phyloP scores from a whole-genome alignment of 2,113 vertebrate genomes.

The Ranitomeya imitator region DNA sequence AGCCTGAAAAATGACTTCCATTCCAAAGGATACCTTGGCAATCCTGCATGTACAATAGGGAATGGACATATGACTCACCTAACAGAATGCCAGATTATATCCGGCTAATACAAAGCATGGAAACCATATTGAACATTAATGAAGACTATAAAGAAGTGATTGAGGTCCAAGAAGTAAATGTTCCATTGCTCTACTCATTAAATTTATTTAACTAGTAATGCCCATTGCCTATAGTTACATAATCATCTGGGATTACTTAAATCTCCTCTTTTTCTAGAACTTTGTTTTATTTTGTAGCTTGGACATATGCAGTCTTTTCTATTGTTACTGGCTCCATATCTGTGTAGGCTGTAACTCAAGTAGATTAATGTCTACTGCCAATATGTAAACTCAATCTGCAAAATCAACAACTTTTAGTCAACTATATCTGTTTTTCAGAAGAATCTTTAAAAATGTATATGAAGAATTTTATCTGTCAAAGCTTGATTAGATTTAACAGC shows the following conservation, averaged over 20 bases:
- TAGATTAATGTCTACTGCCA: background rate
- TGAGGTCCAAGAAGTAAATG: background rate
- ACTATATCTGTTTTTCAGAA: background rate
- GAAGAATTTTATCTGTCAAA: too few relatives aligned
- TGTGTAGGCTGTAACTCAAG: background rate
- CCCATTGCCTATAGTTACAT: background rate
- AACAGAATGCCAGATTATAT: conserved; percentile 33
- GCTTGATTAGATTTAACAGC: too few relatives aligned
- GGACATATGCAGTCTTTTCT: background rate
- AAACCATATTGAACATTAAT: conserved; percentile 1
- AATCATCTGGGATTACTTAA: background rate
- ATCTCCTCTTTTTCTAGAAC: background rate
- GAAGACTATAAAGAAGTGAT: background rate
- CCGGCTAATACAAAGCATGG: background rate
- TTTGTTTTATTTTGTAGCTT: background rate
- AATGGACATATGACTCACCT: conserved; percentile 1
- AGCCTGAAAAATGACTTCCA: background rate
- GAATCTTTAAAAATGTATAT: too few relatives aligned
- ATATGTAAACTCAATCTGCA: background rate
- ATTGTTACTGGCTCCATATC: background rate
- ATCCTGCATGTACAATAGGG: conserved; percentile 2
- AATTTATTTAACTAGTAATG: background rate
- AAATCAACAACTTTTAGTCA: background rate
- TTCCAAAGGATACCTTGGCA: conserved; percentile 19
- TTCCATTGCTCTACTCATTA: background rate